Base-by-base conservation (phyloP, 2,888 invertebrate species). In the Trichacis sp. region DNA sequence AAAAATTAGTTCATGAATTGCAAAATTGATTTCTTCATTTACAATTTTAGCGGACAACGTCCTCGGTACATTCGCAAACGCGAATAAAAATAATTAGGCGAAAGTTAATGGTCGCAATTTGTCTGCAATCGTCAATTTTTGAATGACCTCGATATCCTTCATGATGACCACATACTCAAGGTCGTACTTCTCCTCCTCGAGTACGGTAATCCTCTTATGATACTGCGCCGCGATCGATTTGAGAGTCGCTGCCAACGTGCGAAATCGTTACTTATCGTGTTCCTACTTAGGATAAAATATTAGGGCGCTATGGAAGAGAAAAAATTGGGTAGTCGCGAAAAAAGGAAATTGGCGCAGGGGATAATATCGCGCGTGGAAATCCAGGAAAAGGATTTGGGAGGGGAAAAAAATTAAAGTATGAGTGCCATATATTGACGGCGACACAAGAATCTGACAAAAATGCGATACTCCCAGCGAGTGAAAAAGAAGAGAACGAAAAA, bases 181-280 rank as follows among this genome's bases (percentile, higher is more conserved):
- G 90, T 99, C 98, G 90, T 95, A 98, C 90, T 98, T 98, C 88
- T 93, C 90, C 86, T 92, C 92, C 87, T 96, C 95, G 85, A 96
- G 90, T 82, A 88, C 88, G 85, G 85, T 87, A 87, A 95, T 92
- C 88, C 93, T 92, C 84, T 91, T 89, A 88, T 96, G 91, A 88
- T 95, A 94, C 84, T 90, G 89, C 88, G 88, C 90, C 85, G 90
- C 86, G 87, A 89, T 87, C 86, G 89, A 89, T 87, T 89, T 90
- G 85, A 90, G 88, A 87, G 86, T 87, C 79, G 89, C 90, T 90
- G 81, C 77, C 77, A 74, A 82, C 79, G 75, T 75, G 75, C 68
- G 63, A 77, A 77, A 70, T 73, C 50, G 73, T 67, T 70, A 65
- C 20, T 56, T 38, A 51, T 24, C 38, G 47, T 29, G 20, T 59